Conservation (phyloP, 2,797 vertebrate genomes). For the Staurois parvus region DNA sequence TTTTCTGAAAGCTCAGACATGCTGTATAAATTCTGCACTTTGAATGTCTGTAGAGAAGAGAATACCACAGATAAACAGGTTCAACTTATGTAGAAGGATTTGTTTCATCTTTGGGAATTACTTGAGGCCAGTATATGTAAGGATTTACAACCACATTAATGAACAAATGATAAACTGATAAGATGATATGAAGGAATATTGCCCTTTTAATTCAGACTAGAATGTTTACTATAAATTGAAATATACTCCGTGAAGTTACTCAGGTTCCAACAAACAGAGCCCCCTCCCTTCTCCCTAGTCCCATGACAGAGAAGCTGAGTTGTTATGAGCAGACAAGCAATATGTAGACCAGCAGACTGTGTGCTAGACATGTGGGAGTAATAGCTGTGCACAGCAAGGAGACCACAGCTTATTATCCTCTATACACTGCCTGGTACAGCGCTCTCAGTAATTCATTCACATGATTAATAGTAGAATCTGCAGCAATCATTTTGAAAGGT, state of each 20-base stretch:
- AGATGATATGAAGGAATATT: too few relatives aligned
- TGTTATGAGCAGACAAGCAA: constrained; percentile 27
- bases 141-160: too few relatives aligned
- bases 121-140: too few relatives aligned
- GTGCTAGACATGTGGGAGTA: constrained; percentile 37
- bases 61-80: too few relatives aligned
- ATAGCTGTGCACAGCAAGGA: constrained; percentile 7
- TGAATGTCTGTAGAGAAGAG: too few relatives aligned
- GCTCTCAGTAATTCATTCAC: not conserved
- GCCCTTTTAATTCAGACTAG: not conserved
- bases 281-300: not conserved
- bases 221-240: not conserved
- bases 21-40: too few relatives aligned
- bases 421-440: constrained; percentile 5
- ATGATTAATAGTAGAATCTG: not conserved
- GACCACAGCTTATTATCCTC: constrained; percentile 26
- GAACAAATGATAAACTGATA: too few relatives aligned
- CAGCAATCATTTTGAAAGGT: not conserved
- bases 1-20: too few relatives aligned
- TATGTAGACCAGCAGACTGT: constrained; percentile 13
- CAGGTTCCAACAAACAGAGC: not conserved
- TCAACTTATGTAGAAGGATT: too few relatives aligned
- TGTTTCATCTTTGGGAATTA: too few relatives aligned
- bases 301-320: constrained; percentile 2
- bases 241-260: not conserved